Evolutionary conservation across 2,113 vertebrate species (phyloP), one percentile per base, ranked within the genome.

Genomic region (Cyanocitta stelleri): DNA sequence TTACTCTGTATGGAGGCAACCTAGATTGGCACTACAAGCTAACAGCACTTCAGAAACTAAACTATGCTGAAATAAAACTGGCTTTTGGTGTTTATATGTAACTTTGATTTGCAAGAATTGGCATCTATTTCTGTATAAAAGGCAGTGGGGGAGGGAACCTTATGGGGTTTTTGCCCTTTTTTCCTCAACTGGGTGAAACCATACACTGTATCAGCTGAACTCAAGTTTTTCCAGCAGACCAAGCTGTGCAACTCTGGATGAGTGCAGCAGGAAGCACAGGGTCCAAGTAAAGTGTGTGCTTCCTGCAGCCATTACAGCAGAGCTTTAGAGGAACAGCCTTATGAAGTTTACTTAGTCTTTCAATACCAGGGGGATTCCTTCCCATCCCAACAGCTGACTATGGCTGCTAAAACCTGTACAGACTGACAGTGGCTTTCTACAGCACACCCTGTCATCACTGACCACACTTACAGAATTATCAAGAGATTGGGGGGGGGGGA

Each of bases 1-100:
- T 90, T 96, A 74, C 27, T 88, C 26, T 64, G 52, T 88, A 80
- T 81, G 79, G 56, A 93, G 17, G 69, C 76, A 95, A 94, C 80
- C 92, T 64, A 44, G n/a, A 88, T 56, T 90, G 49, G 18, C 83
- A 92, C 18, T 61, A 77, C 37, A 51, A 87, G 13, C 39, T n/a
- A 80, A 4, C 21, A 93, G 39, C 79, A 71, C 69, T 85, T 93
- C 7, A 85, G 22, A 68, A 95, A 89, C 55, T 61, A 41, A 17
- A 63, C 21, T 48, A 6, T 7, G 13, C 15, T 52, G 58, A 73
- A 59, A 32, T 32, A 82, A 67, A 82, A 82, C 1, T 21, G 23
- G 23, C 17, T 86, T 43, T 89, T 81, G 13, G 30, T 81, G 68
- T 35, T 93, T 37, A 33, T 7, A 8, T 51, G 7, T 63, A 74